Evolutionary conservation across 35 echinoderm and acorn worm species (phyloP).

Genomic region (Lytechinus pictus): DNA sequence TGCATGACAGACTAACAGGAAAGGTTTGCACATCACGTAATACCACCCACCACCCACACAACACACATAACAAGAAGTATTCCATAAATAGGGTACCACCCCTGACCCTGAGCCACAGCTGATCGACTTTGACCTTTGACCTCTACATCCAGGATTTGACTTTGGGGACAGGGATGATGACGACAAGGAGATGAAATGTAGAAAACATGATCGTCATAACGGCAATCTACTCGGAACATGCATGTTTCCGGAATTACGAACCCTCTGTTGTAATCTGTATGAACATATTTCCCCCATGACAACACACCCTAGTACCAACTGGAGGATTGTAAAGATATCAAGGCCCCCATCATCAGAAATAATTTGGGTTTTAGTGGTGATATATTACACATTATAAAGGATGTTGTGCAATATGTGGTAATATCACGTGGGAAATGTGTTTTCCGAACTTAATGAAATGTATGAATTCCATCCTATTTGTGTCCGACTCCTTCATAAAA

Average conservation of each 20-base stretch:
- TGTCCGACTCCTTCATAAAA: too few species aligned
- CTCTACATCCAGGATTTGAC: background rate
- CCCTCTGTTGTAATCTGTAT: background rate
- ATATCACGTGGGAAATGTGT: background rate
- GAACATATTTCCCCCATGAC: background rate
- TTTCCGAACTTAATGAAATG: background rate
- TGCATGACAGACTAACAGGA: background rate
- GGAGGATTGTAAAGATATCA: too few species aligned
- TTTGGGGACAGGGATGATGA: background rate
- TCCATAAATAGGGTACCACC: background rate
- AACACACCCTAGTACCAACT: background rate
- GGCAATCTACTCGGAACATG: background rate
- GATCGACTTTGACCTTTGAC: background rate
- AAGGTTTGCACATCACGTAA: background rate
- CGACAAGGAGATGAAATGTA: background rate
- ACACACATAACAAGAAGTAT: background rate
- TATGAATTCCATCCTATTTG: too few species aligned
- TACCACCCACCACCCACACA: background rate
- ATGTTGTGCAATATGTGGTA: slow-evolving; percentile 9
- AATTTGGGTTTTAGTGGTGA: background rate
- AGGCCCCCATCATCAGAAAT: background rate
- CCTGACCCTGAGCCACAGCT: background rate
- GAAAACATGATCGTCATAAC: background rate
- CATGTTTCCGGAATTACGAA: background rate
- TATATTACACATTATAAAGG: background rate